Conservation (phyloP, 2,113 vertebrate genomes). For the Triplophysa rosa region DNA sequence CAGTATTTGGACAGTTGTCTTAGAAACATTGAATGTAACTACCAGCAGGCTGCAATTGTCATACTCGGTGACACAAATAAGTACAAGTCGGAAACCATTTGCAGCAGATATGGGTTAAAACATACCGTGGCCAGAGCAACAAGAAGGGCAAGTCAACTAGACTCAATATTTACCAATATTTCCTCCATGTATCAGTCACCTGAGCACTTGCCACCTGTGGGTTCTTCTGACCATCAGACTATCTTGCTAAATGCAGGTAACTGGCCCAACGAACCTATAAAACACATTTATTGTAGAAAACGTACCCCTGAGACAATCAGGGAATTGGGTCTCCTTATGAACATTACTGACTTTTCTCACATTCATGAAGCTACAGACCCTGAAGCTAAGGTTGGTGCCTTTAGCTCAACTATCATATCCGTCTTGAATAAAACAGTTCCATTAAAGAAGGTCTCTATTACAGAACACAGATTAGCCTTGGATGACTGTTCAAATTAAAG, state of each 20-base stretch:
- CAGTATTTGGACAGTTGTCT: too few species aligned
- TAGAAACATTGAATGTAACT: too few species aligned
- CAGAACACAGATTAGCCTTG: background rate
- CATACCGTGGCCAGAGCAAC: background rate
- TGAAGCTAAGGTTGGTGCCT: background rate
- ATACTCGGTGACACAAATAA: too few species aligned
- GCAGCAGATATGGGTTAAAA: background rate
- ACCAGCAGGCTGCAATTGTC: too few species aligned
- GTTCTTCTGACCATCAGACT: background rate
- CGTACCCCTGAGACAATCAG: background rate
- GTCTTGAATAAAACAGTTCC: slow-evolving; percentile 2
- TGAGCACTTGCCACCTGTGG: background rate
- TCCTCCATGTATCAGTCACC: too few species aligned
- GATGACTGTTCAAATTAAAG: background rate
- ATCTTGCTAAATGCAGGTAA: background rate
- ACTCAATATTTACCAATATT: too few species aligned
- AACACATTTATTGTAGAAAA: background rate
- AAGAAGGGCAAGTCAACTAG: background rate
- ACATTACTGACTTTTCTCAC: too few species aligned
- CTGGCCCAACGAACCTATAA: background rate
- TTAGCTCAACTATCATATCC: background rate
- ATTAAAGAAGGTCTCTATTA: background rate
- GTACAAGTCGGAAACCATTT: too few species aligned
- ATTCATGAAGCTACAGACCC: background rate
- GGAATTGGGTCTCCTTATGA: too few species aligned